Conservation (phyloP, 1,140 invertebrate genomes). For the Pseudomyrmex cubaensis region DNA sequence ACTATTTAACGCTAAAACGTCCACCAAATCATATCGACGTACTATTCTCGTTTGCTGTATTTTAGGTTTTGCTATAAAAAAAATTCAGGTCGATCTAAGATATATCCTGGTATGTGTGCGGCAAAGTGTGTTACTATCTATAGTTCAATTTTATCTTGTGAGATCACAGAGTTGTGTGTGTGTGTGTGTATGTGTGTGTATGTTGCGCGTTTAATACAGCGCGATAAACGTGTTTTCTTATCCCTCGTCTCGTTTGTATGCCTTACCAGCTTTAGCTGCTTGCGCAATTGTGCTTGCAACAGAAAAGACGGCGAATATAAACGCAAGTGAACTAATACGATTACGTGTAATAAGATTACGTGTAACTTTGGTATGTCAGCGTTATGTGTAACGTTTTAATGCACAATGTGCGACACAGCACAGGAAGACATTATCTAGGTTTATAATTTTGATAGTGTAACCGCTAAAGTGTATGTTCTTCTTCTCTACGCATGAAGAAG, state of each 20-base stretch:
- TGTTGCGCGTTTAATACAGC: slow-evolving; percentile 45
- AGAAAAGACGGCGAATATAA: slow-evolving; percentile 43
- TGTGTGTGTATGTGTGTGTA: background rate
- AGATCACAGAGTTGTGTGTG: slow-evolving; percentile 16
- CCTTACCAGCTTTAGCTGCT: slow-evolving; percentile 30
- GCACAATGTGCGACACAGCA: background rate
- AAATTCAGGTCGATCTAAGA: slow-evolving; percentile 12
- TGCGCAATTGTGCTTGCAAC: slow-evolving; percentile 46
- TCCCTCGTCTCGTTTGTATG: slow-evolving; percentile 28
- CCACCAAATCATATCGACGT: background rate
- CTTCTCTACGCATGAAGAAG: background rate
- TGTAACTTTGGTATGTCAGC: slow-evolving; percentile 3
- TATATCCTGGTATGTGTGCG: slow-evolving; percentile 13
- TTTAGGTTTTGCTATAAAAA: background rate
- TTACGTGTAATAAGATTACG: slow-evolving; percentile 18
- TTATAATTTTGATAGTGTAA: background rate
- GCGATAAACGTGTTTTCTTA: slow-evolving; percentile 44
- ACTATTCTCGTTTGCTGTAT: background rate
- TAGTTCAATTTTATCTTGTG: slow-evolving; percentile 48
- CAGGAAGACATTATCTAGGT: background rate
- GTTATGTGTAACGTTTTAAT: background rate
- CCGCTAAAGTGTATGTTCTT: background rate
- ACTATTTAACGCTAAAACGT: no score
- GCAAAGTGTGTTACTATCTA: background rate
- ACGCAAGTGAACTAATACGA: slow-evolving; percentile 52